Evolutionary conservation across 2,888 invertebrate species (phyloP).

Genomic region (Parascotia fuliginaria): DNA sequence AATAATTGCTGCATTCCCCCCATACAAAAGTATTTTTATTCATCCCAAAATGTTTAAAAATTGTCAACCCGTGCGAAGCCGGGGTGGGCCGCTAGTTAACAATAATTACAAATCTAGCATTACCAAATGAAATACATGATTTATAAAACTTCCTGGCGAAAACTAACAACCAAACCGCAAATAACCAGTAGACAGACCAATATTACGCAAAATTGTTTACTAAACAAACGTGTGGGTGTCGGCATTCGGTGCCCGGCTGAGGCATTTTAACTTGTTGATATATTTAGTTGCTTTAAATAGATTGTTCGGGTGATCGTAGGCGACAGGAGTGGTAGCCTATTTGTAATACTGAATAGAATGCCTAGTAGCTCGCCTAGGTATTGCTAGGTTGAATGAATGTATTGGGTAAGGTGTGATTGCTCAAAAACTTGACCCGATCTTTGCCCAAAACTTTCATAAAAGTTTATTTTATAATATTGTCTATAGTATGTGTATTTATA

Average conservation of each 20-base stretch:
- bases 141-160: not conserved
- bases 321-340: conserved; percentile 13
- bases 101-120: too few relatives aligned
- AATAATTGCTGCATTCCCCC: too few relatives aligned
- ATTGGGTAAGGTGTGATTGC: not conserved
- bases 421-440: too few relatives aligned
- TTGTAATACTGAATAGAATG: conserved; percentile 11
- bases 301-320: conserved; percentile 12
- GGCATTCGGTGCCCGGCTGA: conserved; percentile 38
- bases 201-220: conserved; percentile 53
- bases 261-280: conserved; percentile 39
- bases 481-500: too few relatives aligned
- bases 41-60: too few relatives aligned
- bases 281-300: conserved; percentile 32
- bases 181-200: conserved; percentile 37
- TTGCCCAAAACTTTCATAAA: too few relatives aligned
- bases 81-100: too few relatives aligned
- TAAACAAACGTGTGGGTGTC: conserved; percentile 43
- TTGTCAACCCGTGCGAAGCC: too few relatives aligned
- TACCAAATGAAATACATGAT: too few relatives aligned
- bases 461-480: too few relatives aligned
- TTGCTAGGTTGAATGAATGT: not conserved
- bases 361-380: not conserved
- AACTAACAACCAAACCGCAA: conserved; percentile 27
- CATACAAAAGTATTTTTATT: too few relatives aligned